Evolutionary conservation across 2,113 vertebrate genomes (phyloP).

Genomic region (Puffinus mauretanicus): DNA sequence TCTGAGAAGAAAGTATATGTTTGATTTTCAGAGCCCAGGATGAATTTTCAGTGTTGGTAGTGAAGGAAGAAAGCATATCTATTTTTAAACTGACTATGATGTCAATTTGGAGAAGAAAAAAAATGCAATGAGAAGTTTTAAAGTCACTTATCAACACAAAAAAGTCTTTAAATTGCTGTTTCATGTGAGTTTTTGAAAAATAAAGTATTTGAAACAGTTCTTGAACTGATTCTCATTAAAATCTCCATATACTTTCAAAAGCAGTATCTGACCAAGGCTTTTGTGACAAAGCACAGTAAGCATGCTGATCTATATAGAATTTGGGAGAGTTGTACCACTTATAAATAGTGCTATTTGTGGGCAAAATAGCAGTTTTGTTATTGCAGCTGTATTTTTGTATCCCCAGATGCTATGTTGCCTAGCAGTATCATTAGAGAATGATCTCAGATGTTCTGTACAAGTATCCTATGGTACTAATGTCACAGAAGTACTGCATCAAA

Average conservation of each 20-base stretch:
- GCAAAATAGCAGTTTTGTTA: not conserved
- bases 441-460: not conserved
- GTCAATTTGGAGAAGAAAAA: not conserved
- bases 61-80: not conserved
- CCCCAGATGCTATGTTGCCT: slow-evolving; percentile 21
- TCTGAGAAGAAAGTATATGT: not conserved
- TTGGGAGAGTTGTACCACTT: not conserved
- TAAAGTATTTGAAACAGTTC: not conserved
- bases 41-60: not conserved
- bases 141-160: not conserved
- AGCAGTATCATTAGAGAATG: not conserved
- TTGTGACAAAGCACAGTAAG: not conserved
- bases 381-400: slow-evolving; percentile 22
- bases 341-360: not conserved
- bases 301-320: not conserved
- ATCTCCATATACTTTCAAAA: not conserved
- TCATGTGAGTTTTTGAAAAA: not conserved
- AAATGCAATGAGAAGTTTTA: not conserved
- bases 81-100: not conserved
- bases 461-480: not conserved
- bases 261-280: not conserved
- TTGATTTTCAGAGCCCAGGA: not conserved
- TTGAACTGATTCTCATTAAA: not conserved
- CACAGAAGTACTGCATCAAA: not conserved
- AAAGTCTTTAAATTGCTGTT: not conserved